Base-by-base conservation (phyloP, 2,888 invertebrate species). In the Blastobasis adustella region DNA sequence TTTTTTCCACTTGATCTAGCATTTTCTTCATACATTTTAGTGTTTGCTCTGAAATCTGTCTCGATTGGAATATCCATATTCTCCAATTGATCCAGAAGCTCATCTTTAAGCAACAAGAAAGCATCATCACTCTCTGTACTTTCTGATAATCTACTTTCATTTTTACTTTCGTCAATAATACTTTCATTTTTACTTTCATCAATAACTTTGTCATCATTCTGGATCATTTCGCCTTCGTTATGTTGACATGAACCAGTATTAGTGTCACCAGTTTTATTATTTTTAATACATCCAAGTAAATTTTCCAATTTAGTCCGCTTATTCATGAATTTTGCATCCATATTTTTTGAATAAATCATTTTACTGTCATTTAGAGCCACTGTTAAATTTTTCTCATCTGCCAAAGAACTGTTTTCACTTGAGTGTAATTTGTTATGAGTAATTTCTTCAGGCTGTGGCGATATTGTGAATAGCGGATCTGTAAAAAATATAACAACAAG, bases 241-340 rank as follows among this genome's bases (percentile, higher is more conserved):
- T 10, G 10, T 10, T 23, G 41, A 39, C 4, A 4, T 42, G 2
- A 6, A 9, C 23, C 9, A 8, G 37, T 23, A 38, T 46, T 42
- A 49, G 5, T 49, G 5, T 45, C 39, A n/a, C 10, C 6, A 49
- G 37, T 23, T 50, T 7, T 2, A 58, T 67, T 77, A 41, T 51
- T 53, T 41, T 49, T 53, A 40, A 55, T 53, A 43, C 45, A 53
- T 9, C 49, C 53, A 7, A 74, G 55, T 10, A 73, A 49, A 37
- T 54, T 54, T 66, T 86, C 85, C 40, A 87, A 54, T 60, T 84
- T 85, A 0, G 54, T 69, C 7, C 74, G 66, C 55, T 81, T 83
- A 6, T 69, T 68, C 1, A 65, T 58, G 41, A 80, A 79, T 54
- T 61, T 72, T 0, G 63, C 63, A 37, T 71, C 73, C 36, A 54